Conservation (phyloP, 2,888 invertebrate genomes). For the Apodemia mormo region DNA sequence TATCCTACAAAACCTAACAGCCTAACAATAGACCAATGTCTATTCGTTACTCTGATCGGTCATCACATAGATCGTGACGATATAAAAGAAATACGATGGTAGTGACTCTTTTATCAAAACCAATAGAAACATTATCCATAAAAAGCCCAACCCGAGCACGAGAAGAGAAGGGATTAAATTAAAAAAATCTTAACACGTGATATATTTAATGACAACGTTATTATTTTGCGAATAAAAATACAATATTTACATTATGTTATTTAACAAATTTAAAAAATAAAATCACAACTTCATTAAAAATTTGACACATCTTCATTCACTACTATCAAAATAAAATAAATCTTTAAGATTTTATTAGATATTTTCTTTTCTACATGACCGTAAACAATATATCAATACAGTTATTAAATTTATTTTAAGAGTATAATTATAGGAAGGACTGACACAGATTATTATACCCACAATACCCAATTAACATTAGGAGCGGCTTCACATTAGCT, state of each 20-base stretch:
- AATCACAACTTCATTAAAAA: conserved; percentile 56
- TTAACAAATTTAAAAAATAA: conserved; percentile 42
- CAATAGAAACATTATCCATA: too few relatives aligned
- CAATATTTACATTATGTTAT: conserved; percentile 4
- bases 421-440: not conserved
- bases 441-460: not conserved
- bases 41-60: too few relatives aligned
- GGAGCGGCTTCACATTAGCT: too few relatives aligned
- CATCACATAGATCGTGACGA: too few relatives aligned
- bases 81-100: too few relatives aligned
- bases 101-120: too few relatives aligned
- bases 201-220: conserved; percentile 55
- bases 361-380: not conserved
- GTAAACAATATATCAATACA: too few relatives aligned
- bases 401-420: not conserved
- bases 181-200: conserved; percentile 58
- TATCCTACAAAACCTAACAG: too few relatives aligned
- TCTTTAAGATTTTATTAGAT: not conserved
- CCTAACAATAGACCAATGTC: too few relatives aligned
- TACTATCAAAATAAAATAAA: conserved; percentile 11
- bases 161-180: conserved; percentile 27
- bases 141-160: not conserved
- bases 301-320: conserved; percentile 37
- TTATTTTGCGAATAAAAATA: conserved; percentile 12
- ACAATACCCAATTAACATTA: too few relatives aligned